Evolutionary conservation across 1,140 invertebrate genomes (phyloP), one percentile per base, ranked within the genome.

Genomic region (Macrocentrus cingulum): DNA sequence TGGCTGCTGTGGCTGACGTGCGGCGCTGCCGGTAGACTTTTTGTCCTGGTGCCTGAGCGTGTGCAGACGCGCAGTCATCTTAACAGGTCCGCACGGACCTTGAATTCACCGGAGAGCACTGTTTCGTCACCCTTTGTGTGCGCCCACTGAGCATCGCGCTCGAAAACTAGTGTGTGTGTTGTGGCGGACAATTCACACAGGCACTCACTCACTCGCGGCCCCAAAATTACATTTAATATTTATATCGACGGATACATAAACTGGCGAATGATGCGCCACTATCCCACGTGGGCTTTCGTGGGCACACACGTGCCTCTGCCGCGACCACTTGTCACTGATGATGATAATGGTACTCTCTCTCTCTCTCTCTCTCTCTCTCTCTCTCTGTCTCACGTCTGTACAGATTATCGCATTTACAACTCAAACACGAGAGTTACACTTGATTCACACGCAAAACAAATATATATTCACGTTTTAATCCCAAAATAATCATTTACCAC

Each of bases 41-140:
- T 77, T 76, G 67, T 77, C 75, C 67, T 79, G 76, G 58, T 79
- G 75, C 69, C 74, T 78, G 59, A 77, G 69, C 68, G 76, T 76
- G 66, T 80, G 75, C 60, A 79, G 70, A 75, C 76, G 76, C 61
- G 76, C 76, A 64, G 76, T 79, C 76, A 78, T 79, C 61, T 76
- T 77, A 78, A 59, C 66, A 75, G 75, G 76, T 69, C 75, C 62
- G 62, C 56, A 64, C 65, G 72, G 75, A 70, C 76, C 67, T 66
- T 59, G 51, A 37, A 29, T 45, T 61, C 29, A 50, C 48, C 23
- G 45, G 56, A 41, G 60, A 48, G 48, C 46, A 60, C 52, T 54
- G n/a, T n/a, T n/a, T 59, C 64, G 66, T 67, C 69, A 69, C 74
- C 72, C 69, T 69, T 63, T 64, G 59, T 70, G 65, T 61, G 51